These are phyloP conservation scores for Eristalinus sepulchralis DNA, from an alignment of 2,888 invertebrate genomes.

Conservation along the genomic window DNA sequence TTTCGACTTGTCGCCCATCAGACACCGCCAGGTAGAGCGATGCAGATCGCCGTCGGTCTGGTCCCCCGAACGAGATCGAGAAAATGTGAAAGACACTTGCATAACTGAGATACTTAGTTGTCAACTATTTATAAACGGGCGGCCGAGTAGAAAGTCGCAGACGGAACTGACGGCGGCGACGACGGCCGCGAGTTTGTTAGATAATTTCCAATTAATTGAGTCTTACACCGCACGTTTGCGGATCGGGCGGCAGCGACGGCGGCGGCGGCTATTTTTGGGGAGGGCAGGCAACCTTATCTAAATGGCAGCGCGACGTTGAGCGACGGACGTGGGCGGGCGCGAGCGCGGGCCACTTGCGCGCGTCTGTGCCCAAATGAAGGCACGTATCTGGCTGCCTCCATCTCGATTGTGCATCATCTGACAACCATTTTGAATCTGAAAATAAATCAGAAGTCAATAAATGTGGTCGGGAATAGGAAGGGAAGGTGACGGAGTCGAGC, in stretches of 20 bases:
- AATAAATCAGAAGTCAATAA: constrained; percentile 70
- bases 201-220: constrained; percentile 70
- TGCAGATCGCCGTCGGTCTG: not conserved
- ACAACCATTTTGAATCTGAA: constrained; percentile 63
- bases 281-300: constrained; percentile 55
- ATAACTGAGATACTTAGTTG: constrained; percentile 31
- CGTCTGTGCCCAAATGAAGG: constrained; percentile 58
- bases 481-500: constrained; percentile 2
- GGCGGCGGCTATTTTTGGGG: constrained; percentile 64
- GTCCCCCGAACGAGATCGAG: not conserved
- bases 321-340: not conserved
- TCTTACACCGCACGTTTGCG: constrained; percentile 49
- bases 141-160: not conserved
- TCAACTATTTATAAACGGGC: constrained; percentile 37
- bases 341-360: constrained; percentile 27
- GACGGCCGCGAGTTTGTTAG: constrained; percentile 44
- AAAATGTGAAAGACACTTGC: constrained; percentile 38
- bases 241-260: constrained; percentile 24
- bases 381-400: constrained; percentile 24
- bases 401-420: constrained; percentile 36
- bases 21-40: not conserved
- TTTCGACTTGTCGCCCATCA: not conserved
- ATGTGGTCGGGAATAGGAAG: constrained; percentile 58
- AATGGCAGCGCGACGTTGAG: not conserved
- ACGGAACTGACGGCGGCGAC: not conserved